Conservation (phyloP, 2,888 invertebrate species). For the Sepiola atlantica region DNA sequence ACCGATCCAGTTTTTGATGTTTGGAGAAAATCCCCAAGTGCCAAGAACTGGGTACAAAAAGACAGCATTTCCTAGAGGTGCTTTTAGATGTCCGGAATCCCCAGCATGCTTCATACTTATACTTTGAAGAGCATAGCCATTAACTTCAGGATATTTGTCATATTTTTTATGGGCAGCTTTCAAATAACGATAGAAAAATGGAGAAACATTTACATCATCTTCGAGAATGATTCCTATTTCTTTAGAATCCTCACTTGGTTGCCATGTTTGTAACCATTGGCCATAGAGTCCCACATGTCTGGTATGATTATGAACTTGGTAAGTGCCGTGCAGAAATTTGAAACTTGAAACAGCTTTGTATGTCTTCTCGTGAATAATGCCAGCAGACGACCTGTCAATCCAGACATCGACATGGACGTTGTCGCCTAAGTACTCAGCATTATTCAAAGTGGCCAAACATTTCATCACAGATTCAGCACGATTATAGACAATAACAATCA, state of each 20-base stretch:
- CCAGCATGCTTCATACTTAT: slow-evolving; percentile 57
- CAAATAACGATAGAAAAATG: slow-evolving; percentile 63
- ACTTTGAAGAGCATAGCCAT: slow-evolving; percentile 61
- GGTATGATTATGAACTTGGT: slow-evolving; percentile 54
- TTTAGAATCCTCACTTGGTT: slow-evolving; percentile 54
- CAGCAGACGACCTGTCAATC: slow-evolving; percentile 55
- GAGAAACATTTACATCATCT: slow-evolving; percentile 66
- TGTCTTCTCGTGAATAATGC: slow-evolving; percentile 51
- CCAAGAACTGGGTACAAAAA: slow-evolving; percentile 63
- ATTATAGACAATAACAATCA: slow-evolving; percentile 56
- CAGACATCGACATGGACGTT: slow-evolving; percentile 54
- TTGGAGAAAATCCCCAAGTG: slow-evolving; percentile 67
- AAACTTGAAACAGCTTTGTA: slow-evolving; percentile 51
- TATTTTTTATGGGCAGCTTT: slow-evolving; percentile 62
- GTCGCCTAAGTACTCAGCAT: slow-evolving; percentile 52
- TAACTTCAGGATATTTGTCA: slow-evolving; percentile 54
- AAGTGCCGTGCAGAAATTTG: slow-evolving; percentile 54
- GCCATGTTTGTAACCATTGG: slow-evolving; percentile 64
- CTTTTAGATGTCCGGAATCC: slow-evolving; percentile 50
- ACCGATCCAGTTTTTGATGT: slow-evolving; percentile 55
- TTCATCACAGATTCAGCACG: slow-evolving; percentile 53
- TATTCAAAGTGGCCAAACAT: slow-evolving; percentile 52
- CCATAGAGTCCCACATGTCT: slow-evolving; percentile 57
- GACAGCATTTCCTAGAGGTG: slow-evolving; percentile 54
- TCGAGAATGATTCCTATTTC: slow-evolving; percentile 67